phyloP scores from a whole-genome alignment of 1,140 invertebrate species.

The Pachypsylla venusta region DNA sequence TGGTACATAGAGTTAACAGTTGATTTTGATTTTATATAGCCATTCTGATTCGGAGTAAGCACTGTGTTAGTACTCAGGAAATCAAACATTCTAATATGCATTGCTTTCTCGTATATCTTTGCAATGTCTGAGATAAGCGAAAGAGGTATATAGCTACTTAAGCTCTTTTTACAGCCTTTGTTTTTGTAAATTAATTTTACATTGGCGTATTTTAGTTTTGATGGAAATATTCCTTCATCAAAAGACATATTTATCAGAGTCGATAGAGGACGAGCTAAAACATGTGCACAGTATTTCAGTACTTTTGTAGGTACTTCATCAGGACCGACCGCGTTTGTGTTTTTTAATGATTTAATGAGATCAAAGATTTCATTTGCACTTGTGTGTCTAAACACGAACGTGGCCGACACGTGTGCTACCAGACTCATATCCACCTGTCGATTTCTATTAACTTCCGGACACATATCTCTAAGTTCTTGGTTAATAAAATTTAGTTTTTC shows the following conservation, averaged over 20 bases:
- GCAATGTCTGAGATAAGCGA: background rate
- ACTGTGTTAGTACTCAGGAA: background rate
- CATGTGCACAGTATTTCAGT: background rate
- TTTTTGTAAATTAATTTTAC: constrained; percentile 12
- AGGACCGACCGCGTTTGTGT: constrained; percentile 9
- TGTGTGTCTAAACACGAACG: background rate
- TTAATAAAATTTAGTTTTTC: background rate
- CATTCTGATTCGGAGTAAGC: background rate
- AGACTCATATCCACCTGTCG: background rate
- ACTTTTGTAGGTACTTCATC: constrained; percentile 12
- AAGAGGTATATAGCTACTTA: background rate
- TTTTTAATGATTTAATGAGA: constrained; percentile 12
- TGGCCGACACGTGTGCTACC: background rate
- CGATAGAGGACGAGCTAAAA: background rate
- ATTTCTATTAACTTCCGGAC: background rate
- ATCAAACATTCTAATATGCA: background rate
- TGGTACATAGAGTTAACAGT: background rate
- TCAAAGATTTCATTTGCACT: background rate
- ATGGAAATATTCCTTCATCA: constrained; percentile 11
- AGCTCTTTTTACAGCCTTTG: background rate
- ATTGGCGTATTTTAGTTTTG: constrained; percentile 11
- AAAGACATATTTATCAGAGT: constrained; percentile 13
- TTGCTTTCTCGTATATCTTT: background rate
- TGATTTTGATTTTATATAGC: background rate
- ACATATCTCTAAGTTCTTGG: background rate